phyloP scores from a whole-genome alignment of 1,140 invertebrate genomes.

The Drosophila asahinai region DNA sequence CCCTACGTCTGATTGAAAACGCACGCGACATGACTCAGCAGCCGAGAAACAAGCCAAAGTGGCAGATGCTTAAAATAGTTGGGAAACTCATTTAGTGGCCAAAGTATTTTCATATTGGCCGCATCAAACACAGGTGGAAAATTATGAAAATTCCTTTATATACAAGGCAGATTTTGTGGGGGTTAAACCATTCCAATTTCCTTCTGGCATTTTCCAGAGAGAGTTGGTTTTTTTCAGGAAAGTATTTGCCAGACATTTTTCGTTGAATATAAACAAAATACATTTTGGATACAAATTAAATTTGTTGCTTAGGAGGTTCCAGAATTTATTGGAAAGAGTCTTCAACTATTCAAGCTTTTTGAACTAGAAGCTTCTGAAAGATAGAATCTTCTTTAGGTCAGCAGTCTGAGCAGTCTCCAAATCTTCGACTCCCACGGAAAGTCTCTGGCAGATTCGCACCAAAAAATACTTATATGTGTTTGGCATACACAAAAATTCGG shows the following conservation, averaged over 20 bases:
- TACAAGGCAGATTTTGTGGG: constrained; percentile 4
- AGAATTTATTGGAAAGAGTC: background rate
- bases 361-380: background rate
- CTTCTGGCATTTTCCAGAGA: constrained; percentile 58
- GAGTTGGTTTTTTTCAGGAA: constrained; percentile 9
- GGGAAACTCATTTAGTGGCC: constrained; percentile 62
- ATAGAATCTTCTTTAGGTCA: constrained; percentile 57
- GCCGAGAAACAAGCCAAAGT: constrained; percentile 21
- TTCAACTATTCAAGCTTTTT: background rate
- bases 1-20: constrained; percentile 42
- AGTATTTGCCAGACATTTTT: constrained; percentile 12
- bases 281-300: background rate
- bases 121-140: constrained; percentile 71
- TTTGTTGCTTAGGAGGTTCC: constrained; percentile 8
- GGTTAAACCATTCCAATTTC: constrained; percentile 9
- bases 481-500: constrained; percentile 23
- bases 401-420: constrained; percentile 21
- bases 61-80: constrained; percentile 67
- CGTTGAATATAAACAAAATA: constrained; percentile 23
- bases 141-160: constrained; percentile 29
- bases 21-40: constrained; percentile 73
- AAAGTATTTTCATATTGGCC: constrained; percentile 62
- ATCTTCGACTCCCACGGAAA: constrained; percentile 32
- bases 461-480: constrained; percentile 21
- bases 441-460: constrained; percentile 17